Conservation (phyloP, 2,888 invertebrate species). For the Odontocerum albicorne region DNA sequence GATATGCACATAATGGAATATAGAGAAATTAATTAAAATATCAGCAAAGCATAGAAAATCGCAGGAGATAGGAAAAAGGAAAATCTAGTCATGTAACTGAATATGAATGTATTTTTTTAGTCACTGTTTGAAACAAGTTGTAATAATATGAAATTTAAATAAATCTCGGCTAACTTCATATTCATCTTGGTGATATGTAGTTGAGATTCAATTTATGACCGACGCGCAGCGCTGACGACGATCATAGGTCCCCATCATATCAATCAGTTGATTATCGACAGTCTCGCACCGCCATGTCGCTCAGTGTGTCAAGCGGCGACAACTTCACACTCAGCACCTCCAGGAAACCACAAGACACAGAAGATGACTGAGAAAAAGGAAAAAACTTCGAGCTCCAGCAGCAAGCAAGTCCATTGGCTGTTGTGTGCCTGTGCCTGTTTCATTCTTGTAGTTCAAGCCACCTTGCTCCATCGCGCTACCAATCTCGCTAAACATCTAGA, state of each 20-base stretch:
- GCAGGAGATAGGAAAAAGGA: no score
- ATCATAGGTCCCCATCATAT: not conserved
- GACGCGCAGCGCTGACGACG: slow-evolving; percentile 3
- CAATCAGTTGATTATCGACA: slow-evolving; percentile 4
- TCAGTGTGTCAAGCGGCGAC: not conserved
- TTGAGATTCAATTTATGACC: not conserved
- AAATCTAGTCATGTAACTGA: no score
- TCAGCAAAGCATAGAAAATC: no score
- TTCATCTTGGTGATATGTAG: no score
- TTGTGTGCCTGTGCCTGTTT: slow-evolving; percentile 12
- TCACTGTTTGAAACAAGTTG: no score
- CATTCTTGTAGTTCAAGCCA: slow-evolving; percentile 14
- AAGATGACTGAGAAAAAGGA: slow-evolving; percentile 15
- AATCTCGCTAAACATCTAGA: slow-evolving; percentile 7
- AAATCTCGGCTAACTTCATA: no score
- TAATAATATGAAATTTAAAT: no score
- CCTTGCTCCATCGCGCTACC: slow-evolving; percentile 4
- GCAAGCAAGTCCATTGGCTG: slow-evolving; percentile 9
- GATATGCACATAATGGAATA: no score
- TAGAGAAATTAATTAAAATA: no score
- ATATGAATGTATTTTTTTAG: no score
- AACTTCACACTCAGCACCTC: not conserved
- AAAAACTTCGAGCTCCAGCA: not conserved
- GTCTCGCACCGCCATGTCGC: slow-evolving; percentile 10
- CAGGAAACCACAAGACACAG: slow-evolving; percentile 1